phyloP scores from a whole-genome alignment of 2,113 vertebrate species.

The Triplophysa tibetana region DNA sequence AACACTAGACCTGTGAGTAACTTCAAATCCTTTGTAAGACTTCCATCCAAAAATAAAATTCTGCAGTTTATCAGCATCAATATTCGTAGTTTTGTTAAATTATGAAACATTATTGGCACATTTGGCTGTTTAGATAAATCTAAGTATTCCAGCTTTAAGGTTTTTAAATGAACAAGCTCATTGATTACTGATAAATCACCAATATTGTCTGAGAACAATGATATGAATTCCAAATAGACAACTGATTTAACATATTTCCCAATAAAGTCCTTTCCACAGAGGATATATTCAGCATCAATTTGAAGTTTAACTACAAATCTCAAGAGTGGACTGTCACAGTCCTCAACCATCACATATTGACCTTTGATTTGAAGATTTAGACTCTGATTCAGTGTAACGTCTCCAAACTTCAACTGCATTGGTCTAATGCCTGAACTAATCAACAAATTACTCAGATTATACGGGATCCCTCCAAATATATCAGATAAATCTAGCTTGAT shows the following conservation, averaged over 20 bases:
- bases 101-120: slow-evolving; percentile 4
- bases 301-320: too few relatives aligned
- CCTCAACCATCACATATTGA: neutral
- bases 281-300: too few relatives aligned
- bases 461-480: slow-evolving; percentile 20
- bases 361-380: neutral
- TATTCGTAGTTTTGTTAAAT: slow-evolving; percentile 42
- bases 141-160: slow-evolving; percentile 64
- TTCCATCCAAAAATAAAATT: slow-evolving; percentile 68
- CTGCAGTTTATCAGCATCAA: slow-evolving; percentile 68
- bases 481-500: slow-evolving; percentile 8
- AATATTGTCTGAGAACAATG: neutral
- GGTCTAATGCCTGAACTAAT: neutral
- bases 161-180: slow-evolving; percentile 55
- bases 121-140: slow-evolving; percentile 65
- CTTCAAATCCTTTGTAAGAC: slow-evolving; percentile 22
- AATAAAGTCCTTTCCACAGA: slow-evolving; percentile 28
- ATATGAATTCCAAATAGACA: slow-evolving; percentile 1
- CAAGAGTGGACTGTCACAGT: too few relatives aligned
- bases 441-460: slow-evolving; percentile 21
- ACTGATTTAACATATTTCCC: slow-evolving; percentile 22
- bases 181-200: slow-evolving; percentile 25
- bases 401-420: slow-evolving; percentile 9
- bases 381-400: neutral
- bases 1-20: neutral